Conservation (phyloP, 2,113 vertebrate genomes). For the Deroptyus accipitrinus region DNA sequence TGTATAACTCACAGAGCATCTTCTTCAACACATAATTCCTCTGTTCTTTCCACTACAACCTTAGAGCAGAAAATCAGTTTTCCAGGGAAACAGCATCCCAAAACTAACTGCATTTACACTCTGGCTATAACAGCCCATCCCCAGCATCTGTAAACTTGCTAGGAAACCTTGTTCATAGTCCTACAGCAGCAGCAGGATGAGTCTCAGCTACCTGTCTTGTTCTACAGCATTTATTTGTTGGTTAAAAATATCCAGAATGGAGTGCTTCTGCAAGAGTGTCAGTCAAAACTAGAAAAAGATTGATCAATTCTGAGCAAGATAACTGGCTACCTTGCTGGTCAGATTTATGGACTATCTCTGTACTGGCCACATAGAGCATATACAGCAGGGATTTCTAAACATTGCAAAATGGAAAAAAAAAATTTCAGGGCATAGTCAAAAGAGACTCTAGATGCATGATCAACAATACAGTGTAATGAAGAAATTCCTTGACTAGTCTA, state of each 20-base stretch:
- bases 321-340: neutral
- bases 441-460: neutral
- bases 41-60: neutral
- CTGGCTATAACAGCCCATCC: neutral
- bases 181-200: neutral
- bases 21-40: neutral
- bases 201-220: neutral
- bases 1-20: neutral
- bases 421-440: neutral
- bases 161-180: neutral
- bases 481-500: neutral
- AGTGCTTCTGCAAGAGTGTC: neutral
- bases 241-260: neutral
- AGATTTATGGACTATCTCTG: neutral
- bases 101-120: neutral
- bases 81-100: neutral
- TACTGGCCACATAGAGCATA: too few species aligned
- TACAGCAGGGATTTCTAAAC: neutral
- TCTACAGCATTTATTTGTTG: neutral
- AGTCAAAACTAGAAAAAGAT: neutral
- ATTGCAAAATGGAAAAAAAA: neutral
- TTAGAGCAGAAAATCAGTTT: neutral
- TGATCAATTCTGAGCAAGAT: neutral
- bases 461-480: neutral
- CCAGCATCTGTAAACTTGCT: neutral